Evolutionary conservation across 2,797 vertebrate species (phyloP).

Genomic region (Thripadectes ignobilis): DNA sequence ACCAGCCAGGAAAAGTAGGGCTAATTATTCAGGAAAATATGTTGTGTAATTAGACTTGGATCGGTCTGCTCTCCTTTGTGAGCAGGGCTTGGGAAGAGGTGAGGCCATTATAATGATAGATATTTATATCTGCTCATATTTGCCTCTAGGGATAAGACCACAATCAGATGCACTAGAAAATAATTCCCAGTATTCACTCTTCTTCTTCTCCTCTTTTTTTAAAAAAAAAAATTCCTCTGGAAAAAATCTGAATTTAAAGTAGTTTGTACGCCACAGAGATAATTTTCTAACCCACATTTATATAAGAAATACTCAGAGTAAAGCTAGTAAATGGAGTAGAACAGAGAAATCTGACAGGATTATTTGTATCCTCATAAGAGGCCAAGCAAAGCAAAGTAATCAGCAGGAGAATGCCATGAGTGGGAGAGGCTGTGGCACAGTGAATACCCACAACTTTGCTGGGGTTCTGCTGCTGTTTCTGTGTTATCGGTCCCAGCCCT

Average conservation of each 20-base stretch:
- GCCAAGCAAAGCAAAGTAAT: not conserved
- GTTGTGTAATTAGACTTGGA: not conserved
- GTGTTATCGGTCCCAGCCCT: not conserved
- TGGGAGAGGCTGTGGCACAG: not conserved
- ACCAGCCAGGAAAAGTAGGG: not conserved
- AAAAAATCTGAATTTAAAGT: not conserved
- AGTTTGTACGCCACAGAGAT: not conserved
- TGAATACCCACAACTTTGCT: not conserved
- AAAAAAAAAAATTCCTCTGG: not conserved
- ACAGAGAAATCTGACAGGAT: not conserved
- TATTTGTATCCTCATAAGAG: not conserved
- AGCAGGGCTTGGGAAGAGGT: not conserved
- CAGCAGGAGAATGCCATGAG: not conserved
- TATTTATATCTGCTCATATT: not conserved
- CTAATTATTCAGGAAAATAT: not conserved
- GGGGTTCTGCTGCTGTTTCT: not conserved
- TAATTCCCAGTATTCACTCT: not conserved
- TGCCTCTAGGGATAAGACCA: not conserved
- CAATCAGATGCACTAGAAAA: not conserved
- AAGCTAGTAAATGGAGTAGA: not conserved
- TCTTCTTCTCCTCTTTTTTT: not conserved
- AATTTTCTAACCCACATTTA: not conserved
- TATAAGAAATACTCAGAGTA: not conserved
- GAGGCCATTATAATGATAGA: not conserved
- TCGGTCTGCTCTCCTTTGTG: not conserved